These are phyloP conservation scores for Zosterops hypoxanthus DNA, from an alignment of 2,113 vertebrate species.

Conservation along the genomic window DNA sequence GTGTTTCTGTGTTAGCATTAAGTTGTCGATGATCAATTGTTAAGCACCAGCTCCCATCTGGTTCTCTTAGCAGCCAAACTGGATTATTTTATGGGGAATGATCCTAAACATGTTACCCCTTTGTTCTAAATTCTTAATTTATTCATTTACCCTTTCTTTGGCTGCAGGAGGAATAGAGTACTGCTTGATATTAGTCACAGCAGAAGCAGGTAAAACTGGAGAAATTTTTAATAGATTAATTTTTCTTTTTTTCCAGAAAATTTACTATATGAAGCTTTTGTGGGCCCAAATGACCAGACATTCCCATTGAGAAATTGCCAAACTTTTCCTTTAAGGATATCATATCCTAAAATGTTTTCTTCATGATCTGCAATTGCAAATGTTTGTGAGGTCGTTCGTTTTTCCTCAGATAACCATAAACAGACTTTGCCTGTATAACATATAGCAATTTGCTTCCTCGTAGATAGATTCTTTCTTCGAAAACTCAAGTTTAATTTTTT, in stretches of 20 bases:
- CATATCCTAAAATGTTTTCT: not conserved
- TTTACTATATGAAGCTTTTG: not conserved
- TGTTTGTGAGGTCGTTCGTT: not conserved
- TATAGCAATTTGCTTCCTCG: not conserved
- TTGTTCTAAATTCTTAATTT: not conserved
- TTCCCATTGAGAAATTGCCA: accelerated
- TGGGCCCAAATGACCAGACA: not conserved
- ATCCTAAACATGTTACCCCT: not conserved
- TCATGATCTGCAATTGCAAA: not conserved
- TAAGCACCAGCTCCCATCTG: not conserved
- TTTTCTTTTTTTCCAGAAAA: not conserved
- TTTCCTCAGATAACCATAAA: not conserved
- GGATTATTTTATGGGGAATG: not conserved
- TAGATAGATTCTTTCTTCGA: not conserved
- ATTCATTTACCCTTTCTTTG: not conserved
- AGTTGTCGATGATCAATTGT: not conserved
- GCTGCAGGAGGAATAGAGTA: not conserved
- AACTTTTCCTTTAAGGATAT: not conserved
- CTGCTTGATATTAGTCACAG: not conserved
- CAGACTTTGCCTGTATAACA: not conserved
- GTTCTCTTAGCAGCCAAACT: not conserved
- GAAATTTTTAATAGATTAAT: not conserved
- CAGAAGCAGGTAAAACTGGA: not conserved
- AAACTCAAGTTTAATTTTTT: not conserved
- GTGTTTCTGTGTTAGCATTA: not conserved